Evolutionary conservation across 1,140 invertebrate genomes (phyloP), one percentile per base, ranked within the genome.

Genomic region (Ips typographus): DNA sequence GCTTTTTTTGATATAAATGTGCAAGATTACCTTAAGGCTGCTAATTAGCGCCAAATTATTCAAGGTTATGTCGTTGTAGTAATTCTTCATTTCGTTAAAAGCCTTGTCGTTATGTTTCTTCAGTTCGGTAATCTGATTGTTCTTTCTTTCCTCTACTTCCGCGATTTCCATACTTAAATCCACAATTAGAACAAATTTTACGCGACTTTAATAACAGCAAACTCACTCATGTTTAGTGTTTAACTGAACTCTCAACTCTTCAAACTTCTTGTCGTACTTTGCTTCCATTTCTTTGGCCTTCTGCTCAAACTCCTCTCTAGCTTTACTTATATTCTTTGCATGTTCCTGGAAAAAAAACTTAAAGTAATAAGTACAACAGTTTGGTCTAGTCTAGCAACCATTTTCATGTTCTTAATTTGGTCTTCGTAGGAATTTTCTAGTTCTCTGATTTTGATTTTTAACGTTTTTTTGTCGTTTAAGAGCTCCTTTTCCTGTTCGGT

Each of bases 61-160:
- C 1, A 95, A 80, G 1, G 93, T 94, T 49, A 97, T 95, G 73
- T 96, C 93, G 76, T 95, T 96, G 74, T 96, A 98, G 82, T 96
- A 97, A 79, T 91, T 92, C 81, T 95, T 96, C 77, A 96, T 90
- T 77, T 96, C 91, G 52, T 87, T 85, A 77, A 95, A 94, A 1
- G 91, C 89, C 74, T 89, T 88, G 69, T 95, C 92, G 77, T 97
- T 94, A 73, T 91, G 89, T 69, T 88, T 88, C 70, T 93, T 91
- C 58, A 97, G 78, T 36, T 89, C 88, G 8, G 88, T 87, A 8
- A 96, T 88, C 78, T 96, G 93, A 61, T 88, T 87, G 79, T 95
- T 95, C 80, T 96, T 96, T 55, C 93, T 85, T 76, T 96, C 93
- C 78, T 96, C 94, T 4, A 95, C 87, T 83, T 96, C 93, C 51